phyloP scores from a whole-genome alignment of 2,888 invertebrate species.

The Nomada flava region DNA sequence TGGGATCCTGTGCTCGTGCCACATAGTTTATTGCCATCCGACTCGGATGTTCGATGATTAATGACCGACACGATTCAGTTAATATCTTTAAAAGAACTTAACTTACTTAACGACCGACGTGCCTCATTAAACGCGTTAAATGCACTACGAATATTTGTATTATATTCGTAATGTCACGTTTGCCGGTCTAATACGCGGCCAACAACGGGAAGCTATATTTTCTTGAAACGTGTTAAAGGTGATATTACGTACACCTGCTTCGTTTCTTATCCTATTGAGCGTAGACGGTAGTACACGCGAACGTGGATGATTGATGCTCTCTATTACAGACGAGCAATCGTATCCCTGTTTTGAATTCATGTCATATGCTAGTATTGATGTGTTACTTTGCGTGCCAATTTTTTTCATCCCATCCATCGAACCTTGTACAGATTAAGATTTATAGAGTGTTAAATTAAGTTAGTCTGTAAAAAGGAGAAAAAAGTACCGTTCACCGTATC shows the following conservation, averaged over 20 bases:
- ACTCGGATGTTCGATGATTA: conserved; percentile 19
- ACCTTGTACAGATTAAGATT: too few species aligned
- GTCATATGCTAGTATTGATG: not conserved
- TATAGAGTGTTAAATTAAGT: too few species aligned
- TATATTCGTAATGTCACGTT: conserved; percentile 9
- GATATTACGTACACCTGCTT: conserved; percentile 8
- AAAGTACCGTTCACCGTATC: too few species aligned
- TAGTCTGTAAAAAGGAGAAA: too few species aligned
- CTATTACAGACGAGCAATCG: conserved; percentile 15
- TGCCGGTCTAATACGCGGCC: not conserved
- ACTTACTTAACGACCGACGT: conserved; percentile 1
- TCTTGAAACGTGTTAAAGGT: not conserved
- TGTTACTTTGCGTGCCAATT: not conserved
- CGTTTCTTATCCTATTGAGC: not conserved
- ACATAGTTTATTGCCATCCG: not conserved
- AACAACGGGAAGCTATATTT: conserved; percentile 21
- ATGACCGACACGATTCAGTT: conserved; percentile 6
- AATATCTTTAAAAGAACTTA: conserved; percentile 31
- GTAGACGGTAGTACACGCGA: not conserved
- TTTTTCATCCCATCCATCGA: too few species aligned
- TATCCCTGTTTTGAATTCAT: conserved; percentile 16
- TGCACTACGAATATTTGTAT: not conserved
- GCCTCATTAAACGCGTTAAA: conserved; percentile 10
- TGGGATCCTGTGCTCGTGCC: not conserved
- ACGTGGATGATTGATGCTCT: conserved; percentile 20